phyloP scores from a whole-genome alignment of 2,888 invertebrate genomes.

The Brachycybe producta region DNA sequence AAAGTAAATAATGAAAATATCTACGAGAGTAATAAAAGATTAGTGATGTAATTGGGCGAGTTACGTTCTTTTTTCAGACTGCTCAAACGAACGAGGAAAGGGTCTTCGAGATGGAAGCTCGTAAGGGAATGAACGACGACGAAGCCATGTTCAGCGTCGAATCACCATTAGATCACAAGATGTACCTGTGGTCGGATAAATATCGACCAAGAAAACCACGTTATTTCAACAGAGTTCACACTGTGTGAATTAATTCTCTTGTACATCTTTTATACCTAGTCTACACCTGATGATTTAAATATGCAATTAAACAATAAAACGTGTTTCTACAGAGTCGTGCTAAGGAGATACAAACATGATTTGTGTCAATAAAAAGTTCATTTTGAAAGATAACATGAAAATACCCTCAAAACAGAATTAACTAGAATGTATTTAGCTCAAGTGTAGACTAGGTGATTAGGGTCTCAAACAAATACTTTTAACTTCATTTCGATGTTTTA shows the following conservation, averaged over 20 bases:
- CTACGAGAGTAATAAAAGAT: too few species aligned
- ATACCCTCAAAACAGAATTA: constrained; percentile 10
- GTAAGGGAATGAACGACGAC: constrained; percentile 69
- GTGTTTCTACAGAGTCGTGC: background rate
- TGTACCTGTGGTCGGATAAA: constrained; percentile 94
- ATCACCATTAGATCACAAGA: constrained; percentile 67
- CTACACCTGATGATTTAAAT: too few species aligned
- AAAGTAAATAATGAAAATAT: constrained; percentile 38
- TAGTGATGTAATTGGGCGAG: too few species aligned
- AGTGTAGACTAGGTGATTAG: background rate
- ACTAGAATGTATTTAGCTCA: constrained; percentile 2
- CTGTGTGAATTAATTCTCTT: constrained; percentile 32
- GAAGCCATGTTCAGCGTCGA: constrained; percentile 88
- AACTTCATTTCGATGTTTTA: constrained; percentile 15
- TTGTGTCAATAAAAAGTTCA: too few species aligned
- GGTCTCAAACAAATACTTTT: constrained; percentile 8
- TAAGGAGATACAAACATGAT: too few species aligned
- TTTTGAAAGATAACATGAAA: too few species aligned
- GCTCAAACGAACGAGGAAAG: constrained; percentile 46
- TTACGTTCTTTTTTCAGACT: constrained; percentile 36
- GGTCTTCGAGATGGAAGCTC: constrained; percentile 63
- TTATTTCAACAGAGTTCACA: constrained; percentile 74
- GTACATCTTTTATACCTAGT: background rate
- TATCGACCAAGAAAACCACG: constrained; percentile 93
- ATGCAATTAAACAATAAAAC: background rate